Evolutionary conservation across 2,888 invertebrate species (phyloP).

Genomic region (Tromatobia lineatoria): DNA sequence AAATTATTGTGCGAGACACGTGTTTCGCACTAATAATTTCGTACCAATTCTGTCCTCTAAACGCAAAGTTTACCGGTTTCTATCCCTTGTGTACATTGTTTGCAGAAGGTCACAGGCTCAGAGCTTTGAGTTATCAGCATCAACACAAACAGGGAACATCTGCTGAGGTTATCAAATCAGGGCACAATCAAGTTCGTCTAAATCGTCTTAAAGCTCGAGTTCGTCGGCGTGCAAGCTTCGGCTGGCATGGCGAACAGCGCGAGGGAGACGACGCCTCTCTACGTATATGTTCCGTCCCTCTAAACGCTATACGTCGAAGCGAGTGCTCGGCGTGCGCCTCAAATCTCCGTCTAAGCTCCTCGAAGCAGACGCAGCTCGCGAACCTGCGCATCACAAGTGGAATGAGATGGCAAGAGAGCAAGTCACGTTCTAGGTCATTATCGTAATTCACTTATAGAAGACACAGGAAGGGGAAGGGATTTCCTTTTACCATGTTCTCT

Average conservation of each 20-base stretch:
- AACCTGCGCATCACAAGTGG: constrained; percentile 2
- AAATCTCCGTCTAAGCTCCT: background rate
- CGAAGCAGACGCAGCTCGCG: background rate
- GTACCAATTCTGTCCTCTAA: background rate
- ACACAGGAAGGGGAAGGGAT: background rate
- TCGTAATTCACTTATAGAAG: constrained; percentile 58
- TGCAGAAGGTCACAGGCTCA: background rate
- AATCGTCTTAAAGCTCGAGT: constrained; percentile 49
- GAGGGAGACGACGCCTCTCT: background rate
- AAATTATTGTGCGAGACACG: background rate
- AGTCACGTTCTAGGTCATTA: constrained; percentile 66
- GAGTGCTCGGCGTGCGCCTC: background rate
- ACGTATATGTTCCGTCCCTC: too few relatives aligned
- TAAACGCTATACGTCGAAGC: too few relatives aligned
- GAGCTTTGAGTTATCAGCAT: constrained; percentile 11
- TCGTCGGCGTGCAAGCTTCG: background rate
- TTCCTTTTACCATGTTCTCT: background rate
- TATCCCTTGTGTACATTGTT: background rate
- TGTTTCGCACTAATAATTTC: background rate
- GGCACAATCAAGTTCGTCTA: constrained; percentile 70
- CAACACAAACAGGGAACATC: background rate
- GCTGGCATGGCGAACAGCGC: background rate
- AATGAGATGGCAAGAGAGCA: constrained; percentile 24
- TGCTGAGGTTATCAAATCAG: constrained; percentile 54
- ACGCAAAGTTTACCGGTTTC: background rate